phyloP scores from a whole-genome alignment of 35 echinoderm and acorn worm genomes.

The Ptychodera flava region DNA sequence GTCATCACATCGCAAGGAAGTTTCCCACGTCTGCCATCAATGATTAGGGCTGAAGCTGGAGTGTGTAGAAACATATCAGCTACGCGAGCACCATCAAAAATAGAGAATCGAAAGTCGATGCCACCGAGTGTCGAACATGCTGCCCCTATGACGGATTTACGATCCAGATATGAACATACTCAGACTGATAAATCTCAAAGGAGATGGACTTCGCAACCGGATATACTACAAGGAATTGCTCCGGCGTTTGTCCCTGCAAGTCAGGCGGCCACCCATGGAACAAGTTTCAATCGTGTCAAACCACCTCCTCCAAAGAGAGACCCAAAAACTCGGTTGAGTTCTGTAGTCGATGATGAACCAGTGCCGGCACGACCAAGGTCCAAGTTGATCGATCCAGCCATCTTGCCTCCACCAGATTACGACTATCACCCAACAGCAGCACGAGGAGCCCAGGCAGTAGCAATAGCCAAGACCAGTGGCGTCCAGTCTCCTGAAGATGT shows the following conservation, averaged over 20 bases:
- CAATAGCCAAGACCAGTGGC: neutral
- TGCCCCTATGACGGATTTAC: neutral
- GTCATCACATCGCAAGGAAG: neutral
- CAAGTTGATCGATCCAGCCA: neutral
- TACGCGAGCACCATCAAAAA: neutral
- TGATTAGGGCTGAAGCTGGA: neutral
- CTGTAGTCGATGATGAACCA: neutral
- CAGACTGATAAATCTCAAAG: too few species aligned
- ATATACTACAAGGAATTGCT: too few species aligned
- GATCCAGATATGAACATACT: neutral
- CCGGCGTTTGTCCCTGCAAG: neutral
- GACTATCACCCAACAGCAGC: neutral
- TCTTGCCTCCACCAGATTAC: neutral
- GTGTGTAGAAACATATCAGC: neutral
- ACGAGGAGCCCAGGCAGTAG: neutral
- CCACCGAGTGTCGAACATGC: neutral
- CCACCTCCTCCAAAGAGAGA: constrained; percentile 11
- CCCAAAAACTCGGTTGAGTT: constrained; percentile 9
- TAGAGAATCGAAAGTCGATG: neutral
- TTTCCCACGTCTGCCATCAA: neutral
- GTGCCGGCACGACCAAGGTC: neutral
- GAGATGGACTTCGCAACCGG: too few species aligned
- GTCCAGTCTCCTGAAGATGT: neutral
- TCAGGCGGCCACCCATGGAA: neutral
- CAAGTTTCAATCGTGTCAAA: neutral